Evolutionary conservation across 2,888 invertebrate species (phyloP), one percentile per base, ranked within the genome.

Genomic region (Horisme vitalbata): DNA sequence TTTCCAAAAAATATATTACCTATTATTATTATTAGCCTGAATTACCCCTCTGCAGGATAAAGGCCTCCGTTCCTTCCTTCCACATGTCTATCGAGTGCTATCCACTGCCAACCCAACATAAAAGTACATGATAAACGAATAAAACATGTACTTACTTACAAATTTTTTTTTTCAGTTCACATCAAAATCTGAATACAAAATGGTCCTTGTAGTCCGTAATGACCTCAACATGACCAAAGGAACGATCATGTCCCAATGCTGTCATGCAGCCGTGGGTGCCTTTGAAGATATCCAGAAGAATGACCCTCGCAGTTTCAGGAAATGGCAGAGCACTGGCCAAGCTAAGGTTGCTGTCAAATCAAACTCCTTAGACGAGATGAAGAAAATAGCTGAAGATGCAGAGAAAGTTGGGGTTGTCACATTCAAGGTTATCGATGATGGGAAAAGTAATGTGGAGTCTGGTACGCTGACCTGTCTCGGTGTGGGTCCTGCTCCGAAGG

Each of bases 171-270:
- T 67, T 12, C 66, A 75, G 75, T 66, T 73, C 39, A 35, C 56
- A 41, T 68, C 72, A 36, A 71, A 81, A 47, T 87, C 90, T 21
- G 92, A 93, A 63, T 93, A 92, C 61, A 95, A 97, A 82, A 87
- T 97, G 82, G 93, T 96, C 8, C 79, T 97, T 47, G 94, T 96
- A 4, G 94, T 97, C 1, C 88, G 97, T 58, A 95, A 92, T 67
- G 97, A 97, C 68, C 84, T 97, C 2, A 95, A 95, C 81, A 97
- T 97, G 97, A 95, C 95, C 9, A 97, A 96, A 84, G 96, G 97
- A 4, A 97, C 97, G 87, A 93, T 95, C 18, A 97, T 95, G 8
- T 95, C 97, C 0, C 97, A 97, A 79, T 96, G 96, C 82, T 93
- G 94, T 4, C 97, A 97, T 79, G 97, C 95, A 11, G 94, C 97